Conservation (phyloP, 2,113 vertebrate genomes). For the Calonectris borealis region DNA sequence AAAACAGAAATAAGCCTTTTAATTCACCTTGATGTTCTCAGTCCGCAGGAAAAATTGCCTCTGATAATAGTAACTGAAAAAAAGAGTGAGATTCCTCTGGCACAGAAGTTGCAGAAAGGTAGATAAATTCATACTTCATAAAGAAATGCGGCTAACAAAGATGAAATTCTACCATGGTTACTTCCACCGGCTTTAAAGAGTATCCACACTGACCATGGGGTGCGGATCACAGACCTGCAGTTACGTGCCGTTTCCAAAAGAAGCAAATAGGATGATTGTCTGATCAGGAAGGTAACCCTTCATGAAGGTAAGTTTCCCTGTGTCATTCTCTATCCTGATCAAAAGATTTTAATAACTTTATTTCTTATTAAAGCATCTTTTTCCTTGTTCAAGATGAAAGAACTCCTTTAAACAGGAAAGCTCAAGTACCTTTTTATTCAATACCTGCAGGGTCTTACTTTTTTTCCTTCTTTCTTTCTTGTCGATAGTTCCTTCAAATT, state of each 20-base stretch:
- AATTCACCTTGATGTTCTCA: neutral
- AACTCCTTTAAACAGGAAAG: conserved; percentile 49
- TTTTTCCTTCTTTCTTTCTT: neutral
- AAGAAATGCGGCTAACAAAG: neutral
- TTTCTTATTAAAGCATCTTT: conserved; percentile 10
- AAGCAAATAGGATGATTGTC: neutral
- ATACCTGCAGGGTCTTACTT: neutral
- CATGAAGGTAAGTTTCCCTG: neutral
- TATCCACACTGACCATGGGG: no score
- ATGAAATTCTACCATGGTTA: neutral
- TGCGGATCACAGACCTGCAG: neutral
- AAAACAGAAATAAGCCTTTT: neutral
- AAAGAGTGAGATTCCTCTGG: neutral
- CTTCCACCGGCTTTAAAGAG: neutral
- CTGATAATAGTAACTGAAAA: neutral
- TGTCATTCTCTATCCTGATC: neutral
- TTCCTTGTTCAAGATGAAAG: conserved; percentile 26
- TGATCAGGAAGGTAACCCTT: neutral
- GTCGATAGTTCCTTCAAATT: conserved; percentile 68
- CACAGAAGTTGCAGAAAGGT: neutral
- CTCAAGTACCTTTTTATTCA: conserved; percentile 42
- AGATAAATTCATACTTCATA: neutral
- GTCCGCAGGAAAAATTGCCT: neutral
- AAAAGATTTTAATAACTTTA: conserved; percentile 26
- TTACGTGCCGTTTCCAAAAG: fast-evolving